These are phyloP conservation scores for Tapera naevia DNA, from an alignment of 2,797 vertebrate species.

Conservation along the genomic window DNA sequence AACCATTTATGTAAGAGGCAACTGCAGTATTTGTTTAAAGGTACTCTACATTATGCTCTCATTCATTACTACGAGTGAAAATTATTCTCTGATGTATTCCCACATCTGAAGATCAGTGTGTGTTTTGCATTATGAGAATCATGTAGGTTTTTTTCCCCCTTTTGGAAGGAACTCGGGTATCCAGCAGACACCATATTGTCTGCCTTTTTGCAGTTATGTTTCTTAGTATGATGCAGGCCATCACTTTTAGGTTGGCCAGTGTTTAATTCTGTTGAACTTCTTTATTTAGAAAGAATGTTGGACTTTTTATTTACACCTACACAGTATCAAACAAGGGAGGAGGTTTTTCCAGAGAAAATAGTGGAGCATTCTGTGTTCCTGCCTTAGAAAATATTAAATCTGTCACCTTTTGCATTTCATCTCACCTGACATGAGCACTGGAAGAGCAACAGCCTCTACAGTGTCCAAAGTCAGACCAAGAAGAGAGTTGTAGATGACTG, in stretches of 20 bases:
- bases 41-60: neutral
- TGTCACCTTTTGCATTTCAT: neutral
- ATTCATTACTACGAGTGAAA: slow-evolving; percentile 15
- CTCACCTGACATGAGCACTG: neutral
- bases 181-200: neutral
- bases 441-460: neutral
- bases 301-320: neutral
- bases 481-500: neutral
- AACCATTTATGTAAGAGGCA: neutral
- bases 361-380: neutral
- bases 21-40: slow-evolving; percentile 37
- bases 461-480: neutral
- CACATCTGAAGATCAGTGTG: slow-evolving; percentile 14
- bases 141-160: neutral
- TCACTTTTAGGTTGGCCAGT: neutral
- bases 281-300: neutral
- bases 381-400: neutral
- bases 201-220: neutral
- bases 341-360: neutral
- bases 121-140: slow-evolving; percentile 30
- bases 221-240: neutral
- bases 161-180: neutral
- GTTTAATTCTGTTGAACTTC: neutral
- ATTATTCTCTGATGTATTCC: neutral
- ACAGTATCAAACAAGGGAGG: neutral